Evolutionary conservation across 2,888 invertebrate species (phyloP), one percentile per base, ranked within the genome.

Genomic region (Punctoribates punctum): DNA sequence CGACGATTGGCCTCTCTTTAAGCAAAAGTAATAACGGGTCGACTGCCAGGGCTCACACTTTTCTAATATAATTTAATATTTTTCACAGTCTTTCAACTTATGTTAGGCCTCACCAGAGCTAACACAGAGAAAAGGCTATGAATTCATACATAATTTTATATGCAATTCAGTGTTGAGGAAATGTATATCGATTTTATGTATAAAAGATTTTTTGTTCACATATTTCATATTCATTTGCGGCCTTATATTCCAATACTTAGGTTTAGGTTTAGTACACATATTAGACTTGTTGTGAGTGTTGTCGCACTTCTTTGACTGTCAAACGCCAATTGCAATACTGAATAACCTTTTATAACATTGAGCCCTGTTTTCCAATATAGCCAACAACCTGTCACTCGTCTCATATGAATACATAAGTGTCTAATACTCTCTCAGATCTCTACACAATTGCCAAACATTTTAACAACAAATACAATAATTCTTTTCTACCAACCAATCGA

Each of bases 141-240:
- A 67, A 67, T 67, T 67, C 38, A 67, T 67, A 67, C 67, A 67
- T 67, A 67, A 62, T 29, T 62, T 62, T 62, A 62, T 62, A 62
- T 62, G 62, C 62, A 62, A 62, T 62, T 62, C 27, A 62, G 27
- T 25, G 25, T 27, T 15, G 4, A 62, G 4, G 29, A 27, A 62
- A n/a, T 11, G 25, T 25, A 20, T 67, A 67, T 67, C 38, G 67
- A 67, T 67, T 67, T 67, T 67, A 42, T 38, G 42, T 67, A 67
- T 42, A 42, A 38, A n/a, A 67, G 38, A 67, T 38, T 38, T 67
- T 67, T 67, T 60, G 27, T 62, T 62, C 62, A 62, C 62, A 38
- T 38, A 67, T 67, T 67, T 67, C 67, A 67, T 67, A 67, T 67
- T 67, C 67, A 67, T 38, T 62, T 62, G 38, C n/a, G 13, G 38